A percentile compares a stretch with the other conserved stretches of the same genome.
phyloP scores from a whole-genome alignment of 2,113 vertebrate genomes.

The Anser cygnoides region DNA sequence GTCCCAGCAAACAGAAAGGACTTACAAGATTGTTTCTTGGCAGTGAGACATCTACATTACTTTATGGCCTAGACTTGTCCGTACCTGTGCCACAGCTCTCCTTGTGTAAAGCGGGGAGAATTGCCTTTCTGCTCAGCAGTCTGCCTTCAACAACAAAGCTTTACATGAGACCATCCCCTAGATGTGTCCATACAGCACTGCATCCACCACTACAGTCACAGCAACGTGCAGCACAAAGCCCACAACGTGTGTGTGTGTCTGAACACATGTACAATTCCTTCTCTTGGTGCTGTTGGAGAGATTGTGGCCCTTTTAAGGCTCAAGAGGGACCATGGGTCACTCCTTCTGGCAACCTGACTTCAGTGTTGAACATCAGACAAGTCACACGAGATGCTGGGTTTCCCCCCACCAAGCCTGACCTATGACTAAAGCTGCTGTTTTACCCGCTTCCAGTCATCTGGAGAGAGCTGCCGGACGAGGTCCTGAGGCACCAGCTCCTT shows the following conservation, averaged over 20 bases:
- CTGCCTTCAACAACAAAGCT: neutral
- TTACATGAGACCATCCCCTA: accelerated
- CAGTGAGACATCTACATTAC: neutral
- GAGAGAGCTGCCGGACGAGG: constrained; percentile 93
- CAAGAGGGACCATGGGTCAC: neutral
- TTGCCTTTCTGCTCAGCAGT: neutral
- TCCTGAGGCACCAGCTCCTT: constrained; percentile 95
- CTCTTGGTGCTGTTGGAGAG: neutral
- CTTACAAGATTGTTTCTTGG: neutral
- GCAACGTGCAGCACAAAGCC: neutral
- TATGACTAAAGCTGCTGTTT: neutral
- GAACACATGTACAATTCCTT: neutral
- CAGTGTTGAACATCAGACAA: accelerated
- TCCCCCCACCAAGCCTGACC: neutral
- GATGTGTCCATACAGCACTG: accelerated
- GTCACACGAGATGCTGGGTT: accelerated
- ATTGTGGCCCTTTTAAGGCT: neutral
- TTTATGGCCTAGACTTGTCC: neutral
- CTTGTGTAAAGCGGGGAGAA: neutral
- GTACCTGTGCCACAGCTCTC: neutral
- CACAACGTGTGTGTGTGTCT: accelerated
- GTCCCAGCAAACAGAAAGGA: neutral
- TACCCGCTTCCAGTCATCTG: constrained; percentile 98
- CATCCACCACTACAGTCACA: neutral
- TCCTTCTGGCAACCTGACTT: neutral